Evolutionary conservation across 1,140 invertebrate species (phyloP), one percentile per base, ranked within the genome.

Genomic region (Rhizoglyphus robini): DNA sequence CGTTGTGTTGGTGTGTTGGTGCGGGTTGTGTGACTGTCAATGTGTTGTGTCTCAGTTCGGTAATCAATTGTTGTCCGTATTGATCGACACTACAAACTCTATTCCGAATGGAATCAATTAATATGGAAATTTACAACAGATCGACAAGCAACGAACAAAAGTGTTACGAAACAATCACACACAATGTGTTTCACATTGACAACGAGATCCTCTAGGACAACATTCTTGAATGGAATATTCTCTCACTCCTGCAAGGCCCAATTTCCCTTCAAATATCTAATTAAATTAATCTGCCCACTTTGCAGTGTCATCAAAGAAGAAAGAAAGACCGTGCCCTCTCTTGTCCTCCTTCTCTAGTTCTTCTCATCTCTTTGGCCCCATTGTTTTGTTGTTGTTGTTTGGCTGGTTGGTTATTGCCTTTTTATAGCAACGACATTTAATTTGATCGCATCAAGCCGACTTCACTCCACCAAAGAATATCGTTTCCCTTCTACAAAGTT

Each of bases 231-330:
- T n/a, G n/a, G n/a, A n/a, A n/a, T n/a, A n/a, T n/a, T n/a, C n/a
- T n/a, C n/a, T n/a, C n/a, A n/a, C n/a, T n/a, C n/a, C n/a, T n/a
- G n/a, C n/a, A n/a, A n/a, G n/a, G n/a, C n/a, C n/a, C n/a, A n/a
- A n/a, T n/a, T n/a, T n/a, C n/a, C n/a, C n/a, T n/a, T n/a, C n/a
- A n/a, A 32, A 54, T 11, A 54, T 54, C 51, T 54, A 54, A 54
- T 54, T 54, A 54, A 54, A 54, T 54, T 54, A 54, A 54, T 54
- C 51, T 54, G 51, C 8, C 51, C 51, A 54, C 20, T 54, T 54
- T 32, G 51, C 23, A 20, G 51, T 54, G 51, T 54, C 51, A 54
- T 54, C 51, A 32, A n/a, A n/a, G 51, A 25, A 27, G 51, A 8
- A 27, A 54, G 8, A 23, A 25, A 27, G 51, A 8, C 8, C 8